Percentiles rank a stretch among this genome's conserved stretches.
Conservation (phyloP, 2,113 vertebrate genomes). For the Motacilla tschutschensis region DNA sequence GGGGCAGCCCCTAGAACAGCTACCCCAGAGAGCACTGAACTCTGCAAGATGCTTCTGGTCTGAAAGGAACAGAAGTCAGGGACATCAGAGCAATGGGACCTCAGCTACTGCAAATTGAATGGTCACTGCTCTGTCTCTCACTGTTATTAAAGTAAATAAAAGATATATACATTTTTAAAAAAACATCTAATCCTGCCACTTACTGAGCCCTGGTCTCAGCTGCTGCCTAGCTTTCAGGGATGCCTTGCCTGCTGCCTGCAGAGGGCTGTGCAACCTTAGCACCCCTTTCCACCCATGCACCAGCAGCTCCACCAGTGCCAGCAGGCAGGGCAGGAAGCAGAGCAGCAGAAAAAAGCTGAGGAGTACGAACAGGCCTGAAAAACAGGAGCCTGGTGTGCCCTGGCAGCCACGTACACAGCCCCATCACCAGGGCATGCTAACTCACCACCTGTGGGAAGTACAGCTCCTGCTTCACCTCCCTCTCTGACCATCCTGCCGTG, state of each 20-base stretch:
- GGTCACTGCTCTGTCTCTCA: not conserved
- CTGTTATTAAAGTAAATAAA: not conserved
- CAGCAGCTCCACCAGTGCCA: not conserved
- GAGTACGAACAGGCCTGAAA: accelerated
- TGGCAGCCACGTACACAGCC: not conserved
- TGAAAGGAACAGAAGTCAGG: not conserved
- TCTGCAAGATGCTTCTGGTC: not conserved
- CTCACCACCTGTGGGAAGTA: accelerated
- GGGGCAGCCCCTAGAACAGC: not conserved
- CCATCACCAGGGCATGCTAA: accelerated
- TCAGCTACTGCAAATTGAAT: not conserved
- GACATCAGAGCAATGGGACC: not conserved
- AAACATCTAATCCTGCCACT: not conserved
- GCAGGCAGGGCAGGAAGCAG: not conserved
- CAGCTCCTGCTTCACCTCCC: accelerated
- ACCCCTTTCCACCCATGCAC: not conserved
- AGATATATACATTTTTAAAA: not conserved
- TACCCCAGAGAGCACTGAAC: not conserved
- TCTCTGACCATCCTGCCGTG: accelerated
- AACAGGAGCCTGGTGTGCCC: not conserved
- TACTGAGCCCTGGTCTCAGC: not conserved
- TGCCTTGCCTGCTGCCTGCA: not conserved
- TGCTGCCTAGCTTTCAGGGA: not conserved
- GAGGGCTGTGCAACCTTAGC: accelerated
- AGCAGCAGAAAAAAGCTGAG: not conserved